A percentile compares a stretch with the other conserved stretches of the same genome.
Conservation (phyloP, 2,113 vertebrate species). For the Mungos mungo region DNA sequence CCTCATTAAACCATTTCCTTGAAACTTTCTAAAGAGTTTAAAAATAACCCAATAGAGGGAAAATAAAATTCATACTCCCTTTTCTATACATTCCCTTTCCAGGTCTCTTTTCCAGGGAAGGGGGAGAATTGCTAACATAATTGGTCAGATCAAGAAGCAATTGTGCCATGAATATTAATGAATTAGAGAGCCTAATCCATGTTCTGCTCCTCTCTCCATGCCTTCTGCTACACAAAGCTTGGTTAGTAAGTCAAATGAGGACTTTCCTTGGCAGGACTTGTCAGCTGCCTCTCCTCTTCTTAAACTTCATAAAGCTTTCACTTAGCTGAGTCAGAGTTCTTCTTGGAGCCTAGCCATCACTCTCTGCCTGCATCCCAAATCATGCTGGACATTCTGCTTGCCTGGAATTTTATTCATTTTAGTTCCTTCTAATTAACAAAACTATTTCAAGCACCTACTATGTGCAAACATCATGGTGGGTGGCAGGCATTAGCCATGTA, state of each 20-base stretch:
- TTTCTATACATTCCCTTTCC: not conserved
- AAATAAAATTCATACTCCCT: not conserved
- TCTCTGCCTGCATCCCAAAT: not conserved
- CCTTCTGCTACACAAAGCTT: not conserved
- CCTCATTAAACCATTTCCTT: constrained; percentile 2
- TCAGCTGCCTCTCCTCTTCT: not conserved
- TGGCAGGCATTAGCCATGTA: not conserved
- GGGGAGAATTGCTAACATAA: not conserved
- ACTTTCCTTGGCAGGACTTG: not conserved
- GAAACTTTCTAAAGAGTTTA: constrained; percentile 3
- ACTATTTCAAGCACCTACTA: not conserved
- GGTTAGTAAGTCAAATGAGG: not conserved
- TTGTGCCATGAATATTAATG: not conserved
- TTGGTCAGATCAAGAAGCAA: not conserved
- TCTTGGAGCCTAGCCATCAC: not conserved
- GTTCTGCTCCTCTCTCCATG: not conserved
- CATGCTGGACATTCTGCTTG: not conserved
- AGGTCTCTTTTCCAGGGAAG: not conserved
- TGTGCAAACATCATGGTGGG: not conserved
- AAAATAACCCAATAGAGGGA: not conserved
- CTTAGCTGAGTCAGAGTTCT: not conserved
- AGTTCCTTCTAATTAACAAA: not conserved
- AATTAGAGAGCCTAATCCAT: not conserved
- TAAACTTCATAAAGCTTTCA: not conserved
- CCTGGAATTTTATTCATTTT: not conserved